Evolutionary conservation across 2,113 vertebrate genomes (phyloP), one percentile per base, ranked within the genome.

Genomic region (Microcebus jonahi): DNA sequence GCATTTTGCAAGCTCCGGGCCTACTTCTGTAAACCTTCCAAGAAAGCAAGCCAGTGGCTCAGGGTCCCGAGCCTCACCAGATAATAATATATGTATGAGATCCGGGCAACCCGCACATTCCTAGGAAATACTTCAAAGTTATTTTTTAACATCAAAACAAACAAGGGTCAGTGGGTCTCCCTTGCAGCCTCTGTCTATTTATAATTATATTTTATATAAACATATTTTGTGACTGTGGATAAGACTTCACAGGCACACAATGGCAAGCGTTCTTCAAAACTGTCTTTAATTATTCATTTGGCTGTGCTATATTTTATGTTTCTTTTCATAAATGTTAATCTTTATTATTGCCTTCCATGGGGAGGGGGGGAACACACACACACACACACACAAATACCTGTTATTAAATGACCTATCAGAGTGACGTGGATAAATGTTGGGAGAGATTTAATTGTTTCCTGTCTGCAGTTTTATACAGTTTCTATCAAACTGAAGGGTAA

Each of bases 401-500:
- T 98, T 99, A 98, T 98, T 98, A 98, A 98, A 98, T 98, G 98
- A 98, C 98, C 98, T 98, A 98, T 98, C 98, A 98, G 96, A 80
- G 95, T 96, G 97, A 98, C 98, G 92, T 12, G 97, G 98, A 98
- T 98, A 98, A 98, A 98, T 98, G 97, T 98, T 97, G 98, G 97
- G 96, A 98, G 98, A 97, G 90, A 98, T 98, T 98, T 99, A 98
- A 98, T 98, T 98, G 98, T 99, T 98, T 98, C 97, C 98, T 97
- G 98, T 98, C 98, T 98, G 97, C 98, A 99, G 98, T 99, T 99
- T 98, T 98, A 98, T 98, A 98, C 98, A 98, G 98, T 98, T 99
- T 98, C 98, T 99, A 98, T 98, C 98, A 98, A 98, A 99, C 98
- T 98, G 98, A 99, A 99, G 97, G 98, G 98, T 98, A 98, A 98